Evolutionary conservation across 2,797 vertebrate genomes (phyloP).

Genomic region (Helarctos malayanus): DNA sequence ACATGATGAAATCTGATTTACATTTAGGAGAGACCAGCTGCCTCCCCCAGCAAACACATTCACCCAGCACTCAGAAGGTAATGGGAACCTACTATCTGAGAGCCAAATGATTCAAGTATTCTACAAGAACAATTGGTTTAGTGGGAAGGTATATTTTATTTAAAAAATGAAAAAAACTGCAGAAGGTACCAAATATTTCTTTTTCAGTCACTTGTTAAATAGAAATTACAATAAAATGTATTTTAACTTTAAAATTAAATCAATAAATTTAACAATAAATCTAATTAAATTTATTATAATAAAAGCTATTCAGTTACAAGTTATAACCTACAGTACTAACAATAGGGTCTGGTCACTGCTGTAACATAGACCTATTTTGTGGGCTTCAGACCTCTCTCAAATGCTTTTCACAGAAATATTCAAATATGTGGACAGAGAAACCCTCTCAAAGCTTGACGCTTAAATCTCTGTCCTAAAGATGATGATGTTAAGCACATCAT

Average conservation of each 20-base stretch:
- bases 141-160: slow-evolving; percentile 29
- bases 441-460: not conserved
- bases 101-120: not conserved
- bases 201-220: slow-evolving; percentile 21
- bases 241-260: slow-evolving; percentile 38
- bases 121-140: slow-evolving; percentile 15
- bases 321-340: not conserved
- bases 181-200: not conserved
- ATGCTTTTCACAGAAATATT: slow-evolving; percentile 34
- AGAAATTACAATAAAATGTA: not conserved
- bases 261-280: not conserved
- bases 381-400: not conserved
- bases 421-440: not conserved
- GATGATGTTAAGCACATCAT: not conserved
- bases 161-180: not conserved
- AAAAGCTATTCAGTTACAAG: not conserved
- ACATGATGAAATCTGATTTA: slow-evolving; percentile 72
- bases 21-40: slow-evolving; percentile 73
- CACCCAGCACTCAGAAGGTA: not conserved
- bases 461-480: not conserved
- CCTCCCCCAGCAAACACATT: not conserved
- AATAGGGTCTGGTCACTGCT: not conserved
- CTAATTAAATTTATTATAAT: not conserved
- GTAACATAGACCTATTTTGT: not conserved
- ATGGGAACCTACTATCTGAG: not conserved